Evolutionary conservation across 2,888 invertebrate species (phyloP).

Genomic region (Scrobipalpa atriplicella): DNA sequence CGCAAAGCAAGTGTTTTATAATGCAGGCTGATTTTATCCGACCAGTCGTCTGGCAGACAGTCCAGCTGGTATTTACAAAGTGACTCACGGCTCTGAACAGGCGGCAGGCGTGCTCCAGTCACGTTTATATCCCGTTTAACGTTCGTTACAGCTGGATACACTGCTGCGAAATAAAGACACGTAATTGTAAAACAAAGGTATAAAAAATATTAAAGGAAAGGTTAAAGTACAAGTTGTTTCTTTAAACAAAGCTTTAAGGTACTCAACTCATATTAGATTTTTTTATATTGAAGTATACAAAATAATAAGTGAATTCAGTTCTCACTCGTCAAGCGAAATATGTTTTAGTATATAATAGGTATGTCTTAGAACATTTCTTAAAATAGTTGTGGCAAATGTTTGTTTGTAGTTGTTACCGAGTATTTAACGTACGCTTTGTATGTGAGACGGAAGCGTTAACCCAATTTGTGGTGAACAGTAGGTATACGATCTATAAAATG

Average conservation of each 20-base stretch:
- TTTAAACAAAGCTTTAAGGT: too few species aligned
- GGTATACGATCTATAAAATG: not conserved
- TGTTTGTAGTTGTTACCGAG: not conserved
- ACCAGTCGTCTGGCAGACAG: not conserved
- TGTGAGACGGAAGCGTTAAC: not conserved
- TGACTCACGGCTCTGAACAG: slow-evolving; percentile 1
- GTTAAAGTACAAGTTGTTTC: too few species aligned
- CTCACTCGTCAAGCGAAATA: too few species aligned
- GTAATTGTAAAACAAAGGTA: too few species aligned
- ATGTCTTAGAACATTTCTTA: too few species aligned
- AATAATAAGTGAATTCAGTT: too few species aligned
- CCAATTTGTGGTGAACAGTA: not conserved
- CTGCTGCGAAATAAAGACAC: not conserved
- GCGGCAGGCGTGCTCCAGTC: not conserved
- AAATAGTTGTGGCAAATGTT: too few species aligned
- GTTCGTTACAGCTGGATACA: not conserved
- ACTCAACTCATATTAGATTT: too few species aligned
- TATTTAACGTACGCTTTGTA: not conserved
- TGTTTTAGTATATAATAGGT: too few species aligned
- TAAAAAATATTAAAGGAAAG: too few species aligned
- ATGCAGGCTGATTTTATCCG: not conserved
- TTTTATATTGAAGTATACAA: too few species aligned
- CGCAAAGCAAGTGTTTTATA: not conserved
- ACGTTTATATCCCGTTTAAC: not conserved
- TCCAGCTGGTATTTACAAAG: not conserved